These are phyloP conservation scores for Hipparchia semele DNA, from an alignment of 2,888 invertebrate species.

Conservation along the genomic window DNA sequence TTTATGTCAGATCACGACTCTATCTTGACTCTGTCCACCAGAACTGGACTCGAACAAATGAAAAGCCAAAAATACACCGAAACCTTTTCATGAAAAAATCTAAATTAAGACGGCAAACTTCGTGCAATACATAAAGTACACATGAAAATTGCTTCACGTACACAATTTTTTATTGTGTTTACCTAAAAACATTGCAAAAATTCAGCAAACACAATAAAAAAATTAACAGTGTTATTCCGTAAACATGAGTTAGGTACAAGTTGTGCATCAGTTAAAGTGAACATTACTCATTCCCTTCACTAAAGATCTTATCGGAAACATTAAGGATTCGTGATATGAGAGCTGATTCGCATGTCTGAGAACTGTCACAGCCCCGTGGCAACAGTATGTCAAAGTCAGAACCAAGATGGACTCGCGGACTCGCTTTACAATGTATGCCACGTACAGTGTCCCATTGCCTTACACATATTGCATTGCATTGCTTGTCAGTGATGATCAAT, in stretches of 20 bases:
- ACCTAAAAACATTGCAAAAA: neutral
- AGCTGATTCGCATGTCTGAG: slow-evolving; percentile 34
- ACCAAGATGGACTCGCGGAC: slow-evolving; percentile 15
- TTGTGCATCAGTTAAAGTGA: slow-evolving; percentile 34
- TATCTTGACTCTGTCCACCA: no score
- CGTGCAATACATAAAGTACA: no score
- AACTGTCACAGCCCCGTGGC: slow-evolving; percentile 28
- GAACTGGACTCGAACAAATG: no score
- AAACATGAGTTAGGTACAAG: slow-evolving; percentile 22
- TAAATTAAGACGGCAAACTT: no score
- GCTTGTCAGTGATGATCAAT: neutral
- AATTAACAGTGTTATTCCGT: slow-evolving; percentile 11
- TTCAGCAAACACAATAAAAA: neutral
- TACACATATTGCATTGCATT: slow-evolving; percentile 3
- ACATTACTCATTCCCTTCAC: slow-evolving; percentile 40
- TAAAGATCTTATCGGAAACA: slow-evolving; percentile 43
- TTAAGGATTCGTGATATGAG: slow-evolving; percentile 41
- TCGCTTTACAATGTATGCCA: slow-evolving; percentile 19
- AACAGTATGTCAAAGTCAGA: slow-evolving; percentile 31
- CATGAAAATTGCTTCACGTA: no score
- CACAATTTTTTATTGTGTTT: neutral
- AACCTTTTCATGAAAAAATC: no score
- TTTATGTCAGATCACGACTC: no score
- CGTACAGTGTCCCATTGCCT: slow-evolving; percentile 22
- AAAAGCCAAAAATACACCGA: no score